Evolutionary conservation across 2,888 invertebrate species (phyloP), one percentile per base, ranked within the genome.

Genomic region (Acronicta leporina): DNA sequence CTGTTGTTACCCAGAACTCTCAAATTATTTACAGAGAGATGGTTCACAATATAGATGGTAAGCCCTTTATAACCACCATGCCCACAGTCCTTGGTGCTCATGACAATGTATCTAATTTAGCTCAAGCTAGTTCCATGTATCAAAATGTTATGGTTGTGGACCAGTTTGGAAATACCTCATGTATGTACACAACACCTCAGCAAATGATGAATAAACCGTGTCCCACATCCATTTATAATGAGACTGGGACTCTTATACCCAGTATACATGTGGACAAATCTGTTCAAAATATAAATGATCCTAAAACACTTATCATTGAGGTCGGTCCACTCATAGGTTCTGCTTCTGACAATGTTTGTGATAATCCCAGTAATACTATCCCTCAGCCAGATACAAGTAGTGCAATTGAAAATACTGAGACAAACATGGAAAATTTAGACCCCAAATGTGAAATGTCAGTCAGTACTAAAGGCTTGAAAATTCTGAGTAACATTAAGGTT

Each of bases 401-500:
- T 63, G 77, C 74, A 20, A 41, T 69, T 41, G 70, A 78, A 15
- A 80, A 73, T 43, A 49, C 55, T 20, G 79, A 78, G 8, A 77
- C 71, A 57, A 30, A 63, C 5, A 54, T 70, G 52, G 85, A 86
- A 30, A 82, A 82, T 59, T 47, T 61, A n/a, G 86, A 87, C 14
- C 30, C 62, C 3, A 87, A 85, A 67, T 81, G 63, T 81, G 92
- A 91, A 16, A 74, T 80, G 8, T 76, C 87, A 38, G 87, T 88
- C 5, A 64, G 88, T 27, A 88, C 79, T 47, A 93, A 89, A 75
- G 94, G 94, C n/a, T 83, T 95, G 11, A 94, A 94, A 81, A 95
- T 95, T 65, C 83, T 95, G 41, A 95, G 95, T 75, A 94, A 95
- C 73, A 92, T 95, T 42, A 95, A 95, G 73, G 94, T 95, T n/a